These are phyloP conservation scores for Rhimphoctona megacephalus DNA, from an alignment of 2,888 invertebrate genomes.

Conservation along the genomic window DNA sequence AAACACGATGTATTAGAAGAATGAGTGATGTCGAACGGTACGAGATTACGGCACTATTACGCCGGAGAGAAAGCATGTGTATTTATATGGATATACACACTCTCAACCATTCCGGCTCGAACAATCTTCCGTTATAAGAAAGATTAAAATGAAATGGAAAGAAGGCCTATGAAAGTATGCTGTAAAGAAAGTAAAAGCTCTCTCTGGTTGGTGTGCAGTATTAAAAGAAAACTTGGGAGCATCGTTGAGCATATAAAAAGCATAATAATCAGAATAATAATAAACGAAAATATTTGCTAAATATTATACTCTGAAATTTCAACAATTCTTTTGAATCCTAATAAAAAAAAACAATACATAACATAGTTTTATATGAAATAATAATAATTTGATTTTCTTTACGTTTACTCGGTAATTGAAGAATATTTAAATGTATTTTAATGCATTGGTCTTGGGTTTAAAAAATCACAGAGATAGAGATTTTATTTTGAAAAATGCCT, in stretches of 20 bases:
- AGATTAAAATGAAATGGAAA: slow-evolving; percentile 68
- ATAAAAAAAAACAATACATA: too few species aligned
- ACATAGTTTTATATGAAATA: neutral
- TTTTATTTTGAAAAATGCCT: neutral
- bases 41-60: slow-evolving; percentile 67
- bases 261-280: neutral
- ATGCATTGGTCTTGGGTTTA: neutral
- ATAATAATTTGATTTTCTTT: neutral
- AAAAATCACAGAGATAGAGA: too few species aligned
- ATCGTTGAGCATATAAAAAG: neutral
- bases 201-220: neutral
- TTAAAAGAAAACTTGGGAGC: neutral
- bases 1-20: slow-evolving; percentile 3
- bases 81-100: slow-evolving; percentile 14
- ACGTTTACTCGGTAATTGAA: too few species aligned
- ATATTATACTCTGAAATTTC: neutral
- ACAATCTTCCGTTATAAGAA: slow-evolving; percentile 62
- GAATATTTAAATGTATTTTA: too few species aligned
- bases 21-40: slow-evolving; percentile 4
- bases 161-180: slow-evolving; percentile 37
- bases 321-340: neutral
- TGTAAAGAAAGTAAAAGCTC: slow-evolving; percentile 64
- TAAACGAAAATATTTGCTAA: neutral
- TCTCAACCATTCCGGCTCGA: slow-evolving; percentile 1
- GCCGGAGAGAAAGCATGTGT: slow-evolving; percentile 60